Base-by-base conservation (phyloP, 2,888 invertebrate genomes). In the Matsumyia berberina region DNA sequence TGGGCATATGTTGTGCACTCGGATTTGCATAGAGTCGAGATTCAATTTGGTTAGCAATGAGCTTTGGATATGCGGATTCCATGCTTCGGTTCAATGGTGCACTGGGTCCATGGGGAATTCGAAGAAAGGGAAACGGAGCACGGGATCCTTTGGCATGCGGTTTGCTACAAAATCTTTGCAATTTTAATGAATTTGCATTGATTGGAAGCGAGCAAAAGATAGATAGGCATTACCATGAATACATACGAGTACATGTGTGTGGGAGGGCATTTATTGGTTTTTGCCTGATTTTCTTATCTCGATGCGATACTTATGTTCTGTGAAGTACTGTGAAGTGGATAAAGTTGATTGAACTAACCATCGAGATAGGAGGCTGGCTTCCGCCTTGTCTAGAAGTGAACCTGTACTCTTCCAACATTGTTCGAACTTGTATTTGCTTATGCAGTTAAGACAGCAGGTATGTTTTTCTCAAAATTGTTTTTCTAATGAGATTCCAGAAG, bases 41-140 rank as follows among this genome's bases (percentile, higher is more conserved):
- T 80, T 80, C 80, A 80, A 85, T 85, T 85, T 80, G 85, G 85
- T 80, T 80, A 80, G 53, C 85, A 85, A 80, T 74, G 79, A 67
- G 74, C 57, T 70, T 66, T 72, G 55, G 44, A 69, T 82, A 64
- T 57, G 77, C 24, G 70, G 31, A 49, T 39, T 60, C 31, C 17
- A 42, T 46, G 58, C 17, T 39, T 58, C 44, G 64, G 73, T 44
- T 73, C 79, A 73, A 74, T 74, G 66, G 77, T 62, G 70, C 72
- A 64, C 58, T 39, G 39, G 62, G 31, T 78, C 55, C 62, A 72
- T 62, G 39, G 42, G 37, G 46, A 55, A 31, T 44, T 6, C n/a
- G 7, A 29, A n/a, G n/a, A 44, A 29, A 24, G 7, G 8, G 5
- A 15, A 35, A 17, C 2, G 29, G 42, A 37, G 24, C 35, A 15